Base-by-base conservation (phyloP, 1,140 invertebrate genomes). In the Penaeus indicus region DNA sequence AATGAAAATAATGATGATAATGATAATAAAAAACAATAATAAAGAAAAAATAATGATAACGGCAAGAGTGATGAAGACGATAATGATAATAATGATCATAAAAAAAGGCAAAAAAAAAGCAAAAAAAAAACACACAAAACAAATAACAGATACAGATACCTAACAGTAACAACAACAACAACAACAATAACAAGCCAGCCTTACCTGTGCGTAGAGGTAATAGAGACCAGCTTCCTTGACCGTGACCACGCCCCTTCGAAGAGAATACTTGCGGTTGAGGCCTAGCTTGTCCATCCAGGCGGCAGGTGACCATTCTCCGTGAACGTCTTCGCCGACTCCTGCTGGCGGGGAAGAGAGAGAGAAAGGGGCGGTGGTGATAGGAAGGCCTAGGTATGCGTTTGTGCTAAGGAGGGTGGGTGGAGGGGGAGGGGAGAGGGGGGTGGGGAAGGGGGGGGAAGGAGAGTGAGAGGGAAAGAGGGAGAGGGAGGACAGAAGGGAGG, bases 171-270 rank as follows among this genome's bases (percentile, higher is more conserved):
- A 54, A 7, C 1, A 16, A 54, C 1, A 0, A 54, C 1, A 54
- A 54, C 0, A 54, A 1, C 8, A 54, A 54, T 0, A 54, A 0
- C 54, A 54, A 54, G 10, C 7, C 7, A 7, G 4, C 38, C 85
- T n/a, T 42, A 88, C 86, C 86, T 88, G 86, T n/a, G 86, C 86
- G 13, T 88, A 88, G 19, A 88, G 79, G 27, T 88, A 88, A 32
- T 88, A 88, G 0, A 88, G 81, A 1, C 86, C 86, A 7, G 86
- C 67, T 22, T 88, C 86, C 67, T 42, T 83, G 22, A 88, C 86
- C 0, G 80, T 82, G 22, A 88, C 86, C 16, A 64, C 62, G n/a
- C 80, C 86, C 18, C 61, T 8, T 18, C 69, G 47, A 0, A 88
- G 38, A 5, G 80, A 19, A 47, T 88, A 84, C 21, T 88, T 88